Conservation (phyloP, 2,797 vertebrate genomes). For the Myripristis jacobus region DNA sequence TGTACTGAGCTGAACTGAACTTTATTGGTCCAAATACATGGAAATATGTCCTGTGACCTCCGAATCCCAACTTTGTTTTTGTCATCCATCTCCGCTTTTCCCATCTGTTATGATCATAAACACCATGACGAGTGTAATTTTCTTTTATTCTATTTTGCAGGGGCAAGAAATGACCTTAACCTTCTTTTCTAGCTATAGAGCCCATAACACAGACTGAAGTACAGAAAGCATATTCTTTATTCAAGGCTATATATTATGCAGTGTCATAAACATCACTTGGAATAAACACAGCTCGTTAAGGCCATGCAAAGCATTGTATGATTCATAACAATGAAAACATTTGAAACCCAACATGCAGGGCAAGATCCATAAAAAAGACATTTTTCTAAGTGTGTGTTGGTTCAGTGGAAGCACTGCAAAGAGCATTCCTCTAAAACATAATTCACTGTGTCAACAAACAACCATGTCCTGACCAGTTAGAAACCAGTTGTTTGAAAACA, state of each 20-base stretch:
- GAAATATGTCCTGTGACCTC: too few relatives aligned
- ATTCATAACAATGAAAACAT: slow-evolving; percentile 54
- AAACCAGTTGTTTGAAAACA: slow-evolving; percentile 60
- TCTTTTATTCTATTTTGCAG: slow-evolving; percentile 6
- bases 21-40: too few relatives aligned
- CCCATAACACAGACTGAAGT: slow-evolving; percentile 38
- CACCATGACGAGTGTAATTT: slow-evolving; percentile 10
- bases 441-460: slow-evolving; percentile 59
- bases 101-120: slow-evolving; percentile 32
- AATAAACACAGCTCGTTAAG: slow-evolving; percentile 53
- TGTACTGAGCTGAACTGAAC: neutral
- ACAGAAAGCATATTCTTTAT: slow-evolving; percentile 78
- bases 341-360: slow-evolving; percentile 73
- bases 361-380: slow-evolving; percentile 30
- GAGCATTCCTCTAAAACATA: slow-evolving; percentile 35
- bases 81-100: slow-evolving; percentile 8
- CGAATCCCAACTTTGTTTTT: neutral
- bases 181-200: slow-evolving; percentile 21
- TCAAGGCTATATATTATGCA: slow-evolving; percentile 71
- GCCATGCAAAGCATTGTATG: slow-evolving; percentile 76
- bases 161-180: neutral
- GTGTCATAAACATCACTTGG: slow-evolving; percentile 68
- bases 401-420: slow-evolving; percentile 52
- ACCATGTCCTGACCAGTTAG: slow-evolving; percentile 15
- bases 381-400: slow-evolving; percentile 46